Conservation (phyloP, 2,113 vertebrate species). For the Reinhardtius hippoglossoides region DNA sequence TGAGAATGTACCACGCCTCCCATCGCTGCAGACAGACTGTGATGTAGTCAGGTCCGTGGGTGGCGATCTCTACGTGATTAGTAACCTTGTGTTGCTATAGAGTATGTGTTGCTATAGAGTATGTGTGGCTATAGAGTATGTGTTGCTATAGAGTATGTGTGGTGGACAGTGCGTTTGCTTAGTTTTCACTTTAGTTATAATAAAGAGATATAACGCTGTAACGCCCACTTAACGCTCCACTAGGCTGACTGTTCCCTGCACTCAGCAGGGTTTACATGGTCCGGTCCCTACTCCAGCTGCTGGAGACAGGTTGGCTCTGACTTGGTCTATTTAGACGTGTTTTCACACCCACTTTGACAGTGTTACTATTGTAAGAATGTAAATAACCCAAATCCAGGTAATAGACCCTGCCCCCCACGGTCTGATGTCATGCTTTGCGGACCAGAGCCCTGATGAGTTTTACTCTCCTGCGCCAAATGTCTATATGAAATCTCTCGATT, state of each 20-base stretch:
- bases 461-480: too few relatives aligned
- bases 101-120: too few relatives aligned
- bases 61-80: not conserved
- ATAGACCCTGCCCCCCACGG: not conserved
- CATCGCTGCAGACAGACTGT: not conserved
- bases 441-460: too few relatives aligned
- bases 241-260: not conserved
- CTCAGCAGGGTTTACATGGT: not conserved
- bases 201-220: not conserved
- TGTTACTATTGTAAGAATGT: not conserved
- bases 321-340: not conserved
- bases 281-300: slow-evolving; percentile 23
- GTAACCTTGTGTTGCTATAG: too few relatives aligned
- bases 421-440: not conserved
- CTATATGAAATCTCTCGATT: too few relatives aligned
- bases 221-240: not conserved
- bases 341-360: not conserved
- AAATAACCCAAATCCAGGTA: not conserved
- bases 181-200: not conserved
- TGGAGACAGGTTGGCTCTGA: not conserved
- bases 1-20: not conserved
- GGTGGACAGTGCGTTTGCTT: not conserved
- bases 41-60: not conserved
- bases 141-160: not conserved
- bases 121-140: too few relatives aligned